Conservation (phyloP, 2,888 invertebrate genomes). For the Galerucella calmariensis region DNA sequence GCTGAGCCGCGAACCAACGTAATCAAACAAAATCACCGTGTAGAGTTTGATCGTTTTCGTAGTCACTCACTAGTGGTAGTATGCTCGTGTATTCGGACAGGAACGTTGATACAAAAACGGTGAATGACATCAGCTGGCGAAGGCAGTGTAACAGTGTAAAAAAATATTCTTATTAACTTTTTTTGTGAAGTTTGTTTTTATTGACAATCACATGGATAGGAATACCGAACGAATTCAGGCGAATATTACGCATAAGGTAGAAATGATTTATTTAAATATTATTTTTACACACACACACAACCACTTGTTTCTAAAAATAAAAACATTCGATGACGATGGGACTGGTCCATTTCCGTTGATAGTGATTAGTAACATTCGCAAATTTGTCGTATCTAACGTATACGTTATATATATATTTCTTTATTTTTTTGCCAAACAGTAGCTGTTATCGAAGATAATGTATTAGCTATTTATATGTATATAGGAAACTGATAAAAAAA, state of each 20-base stretch:
- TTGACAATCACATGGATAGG: slow-evolving; percentile 18
- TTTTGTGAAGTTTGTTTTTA: slow-evolving; percentile 22
- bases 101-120: slow-evolving; percentile 28
- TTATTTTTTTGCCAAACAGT: not conserved
- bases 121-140: slow-evolving; percentile 49
- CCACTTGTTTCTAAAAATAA: slow-evolving; percentile 15
- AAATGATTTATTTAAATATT: not conserved
- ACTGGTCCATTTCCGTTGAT: slow-evolving; percentile 23
- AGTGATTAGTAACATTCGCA: slow-evolving; percentile 1
- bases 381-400: not conserved
- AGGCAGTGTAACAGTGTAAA: slow-evolving; percentile 1
- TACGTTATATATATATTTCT: not conserved
- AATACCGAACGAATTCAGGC: not conserved
- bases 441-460: slow-evolving; percentile 7
- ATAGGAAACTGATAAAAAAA: slow-evolving; percentile 16
- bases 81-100: slow-evolving; percentile 22
- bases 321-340: slow-evolving; percentile 3
- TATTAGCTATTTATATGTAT: not conserved
- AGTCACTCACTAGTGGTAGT: slow-evolving; percentile 14
- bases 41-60: not conserved
- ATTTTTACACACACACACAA: not conserved
- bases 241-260: slow-evolving; percentile 14
- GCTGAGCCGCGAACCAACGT: slow-evolving; percentile 15
- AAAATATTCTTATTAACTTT: slow-evolving; percentile 7
- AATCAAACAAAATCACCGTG: slow-evolving; percentile 18